Percentiles rank a stretch among this genome's conserved stretches.
phyloP scores from a whole-genome alignment of 64 coral and sea anemone genomes.

The Stichodactyla mertensii region DNA sequence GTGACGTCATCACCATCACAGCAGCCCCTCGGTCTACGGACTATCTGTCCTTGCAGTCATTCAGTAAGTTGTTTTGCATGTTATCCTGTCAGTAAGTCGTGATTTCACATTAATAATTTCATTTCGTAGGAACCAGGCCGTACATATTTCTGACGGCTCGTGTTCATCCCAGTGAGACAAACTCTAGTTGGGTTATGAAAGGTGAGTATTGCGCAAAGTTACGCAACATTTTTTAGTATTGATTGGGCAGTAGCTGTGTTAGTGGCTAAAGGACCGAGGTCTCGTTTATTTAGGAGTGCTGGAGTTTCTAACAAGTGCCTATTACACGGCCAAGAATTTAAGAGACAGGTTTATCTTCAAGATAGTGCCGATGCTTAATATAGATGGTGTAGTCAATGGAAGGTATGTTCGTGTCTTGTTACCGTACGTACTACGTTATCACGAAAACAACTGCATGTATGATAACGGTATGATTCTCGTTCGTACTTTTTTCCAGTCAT shows the following conservation, averaged over 20 bases:
- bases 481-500: constrained; percentile 54
- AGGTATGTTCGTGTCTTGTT: constrained; percentile 37
- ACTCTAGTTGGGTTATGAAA: constrained; percentile 99
- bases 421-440: no score
- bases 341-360: constrained; percentile 92
- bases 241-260: no score
- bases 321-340: constrained; percentile 77
- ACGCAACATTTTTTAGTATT: no score
- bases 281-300: constrained; percentile 51
- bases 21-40: constrained; percentile 49
- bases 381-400: constrained; percentile 94
- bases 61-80: constrained; percentile 49
- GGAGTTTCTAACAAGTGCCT: constrained; percentile 83
- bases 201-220: constrained; percentile 27
- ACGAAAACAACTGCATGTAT: no score
- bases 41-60: constrained; percentile 38
- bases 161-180: constrained; percentile 96
- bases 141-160: constrained; percentile 87
- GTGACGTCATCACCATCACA: constrained; percentile 92
- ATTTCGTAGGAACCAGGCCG: constrained; percentile 69
- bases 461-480: not conserved
- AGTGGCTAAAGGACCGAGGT: not conserved
- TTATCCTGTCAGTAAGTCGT: not conserved
- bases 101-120: not conserved
- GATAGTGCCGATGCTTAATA: constrained; percentile 93